phyloP scores from a whole-genome alignment of 2,888 invertebrate species.

The Phlogophora meticulosa region DNA sequence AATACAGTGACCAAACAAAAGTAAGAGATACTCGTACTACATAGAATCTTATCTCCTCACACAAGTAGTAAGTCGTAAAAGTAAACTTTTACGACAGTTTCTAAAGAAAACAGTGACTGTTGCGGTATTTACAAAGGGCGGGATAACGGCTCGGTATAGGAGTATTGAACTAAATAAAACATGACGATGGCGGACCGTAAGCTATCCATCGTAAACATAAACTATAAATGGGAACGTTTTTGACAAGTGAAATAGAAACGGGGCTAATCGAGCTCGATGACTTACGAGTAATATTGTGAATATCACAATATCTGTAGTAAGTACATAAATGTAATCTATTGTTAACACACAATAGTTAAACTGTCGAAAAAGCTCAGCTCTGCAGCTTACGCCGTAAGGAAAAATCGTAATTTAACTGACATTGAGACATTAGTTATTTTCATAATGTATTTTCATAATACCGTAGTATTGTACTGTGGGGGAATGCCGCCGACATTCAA shows the following conservation, averaged over 20 bases:
- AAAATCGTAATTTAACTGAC: too few species aligned
- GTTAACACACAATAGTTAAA: not conserved
- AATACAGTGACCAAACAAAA: constrained; percentile 51
- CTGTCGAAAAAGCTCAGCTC: too few species aligned
- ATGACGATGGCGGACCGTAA: constrained; percentile 17
- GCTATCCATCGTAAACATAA: constrained; percentile 37
- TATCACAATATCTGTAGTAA: constrained; percentile 1
- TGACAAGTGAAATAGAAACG: constrained; percentile 32
- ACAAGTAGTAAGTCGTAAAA: constrained; percentile 58
- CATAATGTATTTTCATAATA: too few species aligned
- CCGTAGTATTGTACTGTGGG: too few species aligned
- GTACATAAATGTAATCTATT: too few species aligned
- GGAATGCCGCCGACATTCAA: too few species aligned
- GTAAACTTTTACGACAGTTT: constrained; percentile 61
- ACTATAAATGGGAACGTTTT: constrained; percentile 32
- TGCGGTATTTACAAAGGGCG: constrained; percentile 47
- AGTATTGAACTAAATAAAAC: constrained; percentile 48
- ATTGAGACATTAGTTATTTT: too few species aligned
- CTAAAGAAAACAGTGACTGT: constrained; percentile 56
- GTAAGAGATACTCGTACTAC: constrained; percentile 38
- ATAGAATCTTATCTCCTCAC: constrained; percentile 57
- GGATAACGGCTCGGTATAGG: constrained; percentile 35
- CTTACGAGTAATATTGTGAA: constrained; percentile 25
- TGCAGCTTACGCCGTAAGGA: too few species aligned
- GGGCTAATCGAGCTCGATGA: constrained; percentile 27